Conservation (phyloP, 2,113 vertebrate species). For the Odocoileus virginianus region DNA sequence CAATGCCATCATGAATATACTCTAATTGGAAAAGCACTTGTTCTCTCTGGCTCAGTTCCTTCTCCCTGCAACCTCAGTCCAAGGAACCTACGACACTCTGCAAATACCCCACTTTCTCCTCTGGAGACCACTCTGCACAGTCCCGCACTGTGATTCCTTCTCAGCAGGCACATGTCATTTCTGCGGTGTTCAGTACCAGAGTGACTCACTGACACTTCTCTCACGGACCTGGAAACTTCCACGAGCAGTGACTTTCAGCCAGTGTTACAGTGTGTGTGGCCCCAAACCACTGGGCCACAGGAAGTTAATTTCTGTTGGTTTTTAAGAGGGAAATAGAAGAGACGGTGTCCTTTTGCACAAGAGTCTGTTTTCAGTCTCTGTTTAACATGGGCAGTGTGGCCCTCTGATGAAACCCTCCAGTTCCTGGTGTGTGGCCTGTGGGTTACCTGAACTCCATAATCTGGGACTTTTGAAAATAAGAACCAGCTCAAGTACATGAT, state of each 20-base stretch:
- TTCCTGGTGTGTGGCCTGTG: constrained; percentile 60
- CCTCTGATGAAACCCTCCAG: constrained; percentile 66
- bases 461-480: constrained; percentile 64
- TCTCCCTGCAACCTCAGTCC: constrained; percentile 53
- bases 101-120: constrained; percentile 55
- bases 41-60: constrained; percentile 68
- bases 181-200: constrained; percentile 72
- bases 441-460: constrained; percentile 41
- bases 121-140: constrained; percentile 66
- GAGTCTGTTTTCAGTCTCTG: constrained; percentile 72
- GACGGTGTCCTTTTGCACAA: constrained; percentile 75
- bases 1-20: constrained; percentile 98
- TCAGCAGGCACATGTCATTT: constrained; percentile 64
- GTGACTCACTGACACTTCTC: constrained; percentile 70
- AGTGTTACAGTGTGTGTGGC: constrained; percentile 63
- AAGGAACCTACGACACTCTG: constrained; percentile 70
- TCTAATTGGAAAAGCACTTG: constrained; percentile 83
- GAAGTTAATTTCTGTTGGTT: constrained; percentile 22
- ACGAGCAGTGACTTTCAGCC: constrained; percentile 71
- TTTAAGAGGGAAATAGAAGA: constrained; percentile 63
- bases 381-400: constrained; percentile 50
- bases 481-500: constrained; percentile 60
- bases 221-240: constrained; percentile 72
- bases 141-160: constrained; percentile 69
- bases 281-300: constrained; percentile 69